A percentile compares a stretch with the other conserved stretches of the same genome.
Evolutionary conservation across 2,888 invertebrate species (phyloP).

Genomic region (Tetrapedia diversipes): DNA sequence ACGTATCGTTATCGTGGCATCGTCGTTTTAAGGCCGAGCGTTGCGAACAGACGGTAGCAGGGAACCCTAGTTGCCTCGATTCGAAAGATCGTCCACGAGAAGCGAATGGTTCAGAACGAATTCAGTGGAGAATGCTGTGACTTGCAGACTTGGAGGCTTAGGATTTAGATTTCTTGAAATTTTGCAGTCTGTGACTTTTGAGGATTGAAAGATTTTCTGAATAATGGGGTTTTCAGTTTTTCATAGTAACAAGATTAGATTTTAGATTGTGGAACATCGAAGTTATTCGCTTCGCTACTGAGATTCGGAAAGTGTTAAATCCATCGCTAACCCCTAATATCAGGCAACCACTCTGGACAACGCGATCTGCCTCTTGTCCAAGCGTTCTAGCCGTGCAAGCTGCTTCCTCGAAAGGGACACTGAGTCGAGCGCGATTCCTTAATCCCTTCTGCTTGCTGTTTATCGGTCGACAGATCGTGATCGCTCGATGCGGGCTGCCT

Average conservation of each 20-base stretch:
- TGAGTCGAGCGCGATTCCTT: constrained; percentile 48
- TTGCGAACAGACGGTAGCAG: constrained; percentile 48
- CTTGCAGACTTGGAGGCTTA: too few relatives aligned
- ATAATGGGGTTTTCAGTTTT: too few relatives aligned
- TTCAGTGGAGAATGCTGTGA: background rate
- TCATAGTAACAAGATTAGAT: too few relatives aligned
- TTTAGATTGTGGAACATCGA: too few relatives aligned
- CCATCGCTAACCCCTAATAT: constrained; percentile 8
- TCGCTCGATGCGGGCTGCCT: constrained; percentile 55
- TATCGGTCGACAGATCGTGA: constrained; percentile 73
- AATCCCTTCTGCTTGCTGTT: constrained; percentile 53
- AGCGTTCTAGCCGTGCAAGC: constrained; percentile 40
- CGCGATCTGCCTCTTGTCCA: constrained; percentile 5
- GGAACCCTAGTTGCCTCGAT: background rate
- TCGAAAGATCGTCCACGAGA: background rate
- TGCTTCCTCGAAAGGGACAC: constrained; percentile 41
- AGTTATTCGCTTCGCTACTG: too few relatives aligned
- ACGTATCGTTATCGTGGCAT: constrained; percentile 70
- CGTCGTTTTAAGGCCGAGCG: constrained; percentile 58
- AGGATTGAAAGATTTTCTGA: background rate
- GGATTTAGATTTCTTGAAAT: background rate
- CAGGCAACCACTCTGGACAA: background rate
- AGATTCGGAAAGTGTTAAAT: background rate
- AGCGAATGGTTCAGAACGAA: background rate
- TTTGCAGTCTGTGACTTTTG: background rate